These are phyloP conservation scores for Tetragnatha montana DNA, from an alignment of 2,888 invertebrate genomes.

Conservation along the genomic window DNA sequence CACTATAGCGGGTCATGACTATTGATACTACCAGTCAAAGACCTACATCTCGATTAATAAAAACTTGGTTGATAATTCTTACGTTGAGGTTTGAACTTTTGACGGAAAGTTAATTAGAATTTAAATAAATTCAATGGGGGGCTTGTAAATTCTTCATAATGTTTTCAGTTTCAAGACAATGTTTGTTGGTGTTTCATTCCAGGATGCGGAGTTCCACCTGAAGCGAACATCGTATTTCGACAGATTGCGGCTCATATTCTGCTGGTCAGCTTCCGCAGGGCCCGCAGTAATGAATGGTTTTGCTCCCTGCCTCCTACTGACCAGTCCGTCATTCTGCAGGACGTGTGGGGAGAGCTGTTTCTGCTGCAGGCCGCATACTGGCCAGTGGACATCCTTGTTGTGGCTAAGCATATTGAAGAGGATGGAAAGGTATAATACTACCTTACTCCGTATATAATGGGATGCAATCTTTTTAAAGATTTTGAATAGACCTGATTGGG, in stretches of 20 bases:
- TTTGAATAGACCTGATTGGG: no score
- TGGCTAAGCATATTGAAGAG: slow-evolving; percentile 64
- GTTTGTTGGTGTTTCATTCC: background rate
- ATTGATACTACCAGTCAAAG: no score
- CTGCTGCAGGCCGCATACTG: slow-evolving; percentile 74
- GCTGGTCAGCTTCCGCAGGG: slow-evolving; percentile 73
- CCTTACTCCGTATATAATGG: no score
- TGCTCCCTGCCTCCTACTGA: slow-evolving; percentile 73
- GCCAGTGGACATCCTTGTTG: slow-evolving; percentile 74
- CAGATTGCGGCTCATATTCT: slow-evolving; percentile 73
- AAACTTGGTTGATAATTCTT: no score
- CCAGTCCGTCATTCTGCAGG: slow-evolving; percentile 73
- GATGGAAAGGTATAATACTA: slow-evolving; percentile 57
- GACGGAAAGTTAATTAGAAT: no score
- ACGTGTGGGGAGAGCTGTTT: slow-evolving; percentile 75
- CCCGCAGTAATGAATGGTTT: slow-evolving; percentile 74
- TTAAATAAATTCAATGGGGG: no score
- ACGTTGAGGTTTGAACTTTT: no score
- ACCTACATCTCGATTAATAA: no score
- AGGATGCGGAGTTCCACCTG: slow-evolving; percentile 54
- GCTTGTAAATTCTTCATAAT: no score
- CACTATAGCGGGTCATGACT: no score
- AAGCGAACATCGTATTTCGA: slow-evolving; percentile 64
- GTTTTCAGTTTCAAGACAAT: no score
- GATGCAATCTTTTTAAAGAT: no score